Percentiles rank a stretch among this genome's conserved stretches.
Conservation (phyloP, 2,888 invertebrate species). For the Meteorus colon region DNA sequence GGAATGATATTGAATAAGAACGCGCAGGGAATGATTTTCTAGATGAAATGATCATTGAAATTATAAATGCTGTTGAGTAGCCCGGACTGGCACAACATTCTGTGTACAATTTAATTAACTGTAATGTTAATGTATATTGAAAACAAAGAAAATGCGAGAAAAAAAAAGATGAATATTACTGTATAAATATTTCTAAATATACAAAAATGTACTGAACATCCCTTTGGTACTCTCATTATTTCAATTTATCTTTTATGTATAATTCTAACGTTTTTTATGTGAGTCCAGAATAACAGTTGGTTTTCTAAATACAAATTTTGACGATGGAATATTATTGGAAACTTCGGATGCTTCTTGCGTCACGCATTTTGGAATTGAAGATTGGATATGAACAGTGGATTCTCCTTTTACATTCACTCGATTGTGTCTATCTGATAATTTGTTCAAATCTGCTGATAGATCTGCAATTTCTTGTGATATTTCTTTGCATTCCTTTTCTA, state of each 20-base stretch:
- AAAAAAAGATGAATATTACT: conserved; percentile 56
- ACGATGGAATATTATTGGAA: conserved; percentile 38
- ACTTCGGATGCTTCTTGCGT: conserved; percentile 39
- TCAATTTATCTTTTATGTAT: background rate
- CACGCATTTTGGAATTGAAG: background rate
- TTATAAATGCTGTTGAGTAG: conserved; percentile 59
- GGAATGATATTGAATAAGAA: conserved; percentile 48
- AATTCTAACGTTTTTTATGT: conserved; percentile 22
- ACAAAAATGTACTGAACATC: conserved; percentile 60
- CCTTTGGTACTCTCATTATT: background rate
- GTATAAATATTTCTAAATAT: conserved; percentile 72
- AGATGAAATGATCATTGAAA: conserved; percentile 58
- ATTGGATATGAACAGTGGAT: background rate
- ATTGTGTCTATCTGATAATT: conserved; percentile 3
- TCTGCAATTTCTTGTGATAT: background rate
- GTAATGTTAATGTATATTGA: conserved; percentile 69
- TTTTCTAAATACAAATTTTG: conserved; percentile 54
- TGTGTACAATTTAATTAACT: conserved; percentile 66
- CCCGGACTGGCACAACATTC: conserved; percentile 60
- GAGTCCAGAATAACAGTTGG: conserved; percentile 56
- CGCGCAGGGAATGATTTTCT: conserved; percentile 52
- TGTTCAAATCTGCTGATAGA: conserved; percentile 28
- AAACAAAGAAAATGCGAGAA: conserved; percentile 48
- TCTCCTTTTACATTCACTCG: background rate
- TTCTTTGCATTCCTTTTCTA: background rate